A percentile compares a stretch with the other conserved stretches of the same genome.
phyloP scores from a whole-genome alignment of 1,140 invertebrate species.

The Solen grandis region DNA sequence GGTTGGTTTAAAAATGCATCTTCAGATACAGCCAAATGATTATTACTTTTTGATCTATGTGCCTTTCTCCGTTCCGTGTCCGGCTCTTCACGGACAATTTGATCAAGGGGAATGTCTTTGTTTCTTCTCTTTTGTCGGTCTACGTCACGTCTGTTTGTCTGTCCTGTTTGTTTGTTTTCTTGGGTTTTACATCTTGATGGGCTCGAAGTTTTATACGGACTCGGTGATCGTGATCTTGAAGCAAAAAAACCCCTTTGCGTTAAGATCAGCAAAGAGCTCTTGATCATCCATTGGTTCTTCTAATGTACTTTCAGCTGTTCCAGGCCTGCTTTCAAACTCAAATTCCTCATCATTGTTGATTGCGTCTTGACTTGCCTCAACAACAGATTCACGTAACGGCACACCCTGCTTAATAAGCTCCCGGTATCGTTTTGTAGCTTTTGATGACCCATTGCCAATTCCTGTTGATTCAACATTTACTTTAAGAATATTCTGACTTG shows the following conservation, averaged over 20 bases:
- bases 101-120: conserved; percentile 61
- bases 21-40: conserved; percentile 55
- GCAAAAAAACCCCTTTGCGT: conserved; percentile 68
- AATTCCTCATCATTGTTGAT: neutral
- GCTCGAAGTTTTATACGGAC: conserved; percentile 32
- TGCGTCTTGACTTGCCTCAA: conserved; percentile 56
- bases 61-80: conserved; percentile 48
- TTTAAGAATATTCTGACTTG: neutral
- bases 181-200: conserved; percentile 11
- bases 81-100: conserved; percentile 70
- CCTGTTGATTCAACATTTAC: neutral
- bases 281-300: conserved; percentile 60
- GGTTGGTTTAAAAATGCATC: conserved; percentile 61
- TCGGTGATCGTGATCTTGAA: conserved; percentile 42
- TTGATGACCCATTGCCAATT: neutral
- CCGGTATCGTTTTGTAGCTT: conserved; percentile 67
- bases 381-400: conserved; percentile 69
- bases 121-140: conserved; percentile 42
- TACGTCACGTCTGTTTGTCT: conserved; percentile 19
- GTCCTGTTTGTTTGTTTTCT: conserved; percentile 5
- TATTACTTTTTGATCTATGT: conserved; percentile 55
- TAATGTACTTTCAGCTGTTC: conserved; percentile 54
- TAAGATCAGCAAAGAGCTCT: conserved; percentile 67
- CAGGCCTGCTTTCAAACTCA: conserved; percentile 25
- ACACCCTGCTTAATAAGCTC: conserved; percentile 73